Base-by-base conservation (phyloP, 2,888 invertebrate species). In the Graphium colonna region DNA sequence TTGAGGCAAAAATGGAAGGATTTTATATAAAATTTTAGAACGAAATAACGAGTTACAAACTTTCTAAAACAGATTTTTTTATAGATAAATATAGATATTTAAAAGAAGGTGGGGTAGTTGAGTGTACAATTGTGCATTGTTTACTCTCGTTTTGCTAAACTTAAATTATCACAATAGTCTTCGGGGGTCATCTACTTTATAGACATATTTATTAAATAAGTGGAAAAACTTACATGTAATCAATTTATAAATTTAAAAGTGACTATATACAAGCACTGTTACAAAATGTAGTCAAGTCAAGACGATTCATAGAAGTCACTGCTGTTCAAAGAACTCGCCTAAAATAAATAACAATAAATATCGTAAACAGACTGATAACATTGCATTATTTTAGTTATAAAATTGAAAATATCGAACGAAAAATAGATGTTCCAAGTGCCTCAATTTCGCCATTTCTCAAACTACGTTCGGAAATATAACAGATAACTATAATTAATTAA, bases 371-470 rank as follows among this genome's bases (percentile, higher is more conserved):
- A 65, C 54, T 64, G 58, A 69, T 61, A 72, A 71, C 68, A 70
- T 63, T 62, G 65, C 75, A 79, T 75, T 77, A 74, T 68, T 69
- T 69, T 71, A 62, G 57, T 69, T 75, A 71, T 51, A 73, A 73
- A 76, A 71, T 63, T 65, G 62, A 62, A 64, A 69, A 59, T 69
- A 70, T 64, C 60, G 73, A 70, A 73, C 65, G 65, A 68, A 70
- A 71, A 78, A 73, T 75, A 77, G 68, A 77, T 77, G 71, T 77
- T 75, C 73, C 68, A 75, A 74, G 73, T 79, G 68, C 73, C 77
- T 80, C 80, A 78, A 80, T 79, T 79, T 86, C 86, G 87, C 88
- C 87, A 87, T 87, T 86, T 81, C 83, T 79, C 75, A 78, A 77
- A 77, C 65, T 67, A 60, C 42, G 68, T 69, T 69, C 61, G 60